Percentiles rank a stretch among this genome's conserved stretches.
These are phyloP conservation scores for Temnothorax rugatulus DNA, from an alignment of 2,888 invertebrate genomes.

Conservation along the genomic window DNA sequence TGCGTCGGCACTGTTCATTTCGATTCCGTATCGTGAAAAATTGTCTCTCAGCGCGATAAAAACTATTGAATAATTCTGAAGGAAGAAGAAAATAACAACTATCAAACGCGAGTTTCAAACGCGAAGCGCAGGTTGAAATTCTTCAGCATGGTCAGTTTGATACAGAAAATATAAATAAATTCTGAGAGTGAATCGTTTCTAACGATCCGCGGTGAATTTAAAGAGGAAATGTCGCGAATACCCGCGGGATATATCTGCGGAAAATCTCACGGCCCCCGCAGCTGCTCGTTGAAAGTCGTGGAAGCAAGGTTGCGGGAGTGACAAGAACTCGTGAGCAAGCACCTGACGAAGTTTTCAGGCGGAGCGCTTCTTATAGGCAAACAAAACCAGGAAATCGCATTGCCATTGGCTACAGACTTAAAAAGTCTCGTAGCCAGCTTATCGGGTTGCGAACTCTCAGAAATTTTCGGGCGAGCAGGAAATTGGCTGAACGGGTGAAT, in stretches of 20 bases:
- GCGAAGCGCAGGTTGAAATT: conserved; percentile 3
- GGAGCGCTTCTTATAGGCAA: conserved; percentile 48
- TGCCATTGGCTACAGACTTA: conserved; percentile 63
- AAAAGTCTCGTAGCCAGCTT: conserved; percentile 63
- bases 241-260: conserved; percentile 66
- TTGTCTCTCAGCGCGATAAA: conserved; percentile 24
- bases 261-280: conserved; percentile 64
- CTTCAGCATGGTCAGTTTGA: background rate
- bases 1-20: background rate
- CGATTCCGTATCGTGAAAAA: conserved; percentile 36
- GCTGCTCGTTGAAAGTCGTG: conserved; percentile 64
- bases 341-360: conserved; percentile 60
- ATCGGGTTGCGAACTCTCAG: conserved; percentile 54
- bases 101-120: background rate
- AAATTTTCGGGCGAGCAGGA: conserved; percentile 17
- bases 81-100: background rate
- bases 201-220: conserved; percentile 68
- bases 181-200: conserved; percentile 56
- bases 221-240: conserved; percentile 63
- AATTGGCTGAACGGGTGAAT: conserved; percentile 43
- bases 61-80: conserved; percentile 14
- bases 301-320: conserved; percentile 34
- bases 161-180: conserved; percentile 41
- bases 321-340: conserved; percentile 47
- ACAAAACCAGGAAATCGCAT: conserved; percentile 71